Evolutionary conservation across 1,140 invertebrate genomes (phyloP), one percentile per base, ranked within the genome.

Genomic region (Cherax quadricarinatus): DNA sequence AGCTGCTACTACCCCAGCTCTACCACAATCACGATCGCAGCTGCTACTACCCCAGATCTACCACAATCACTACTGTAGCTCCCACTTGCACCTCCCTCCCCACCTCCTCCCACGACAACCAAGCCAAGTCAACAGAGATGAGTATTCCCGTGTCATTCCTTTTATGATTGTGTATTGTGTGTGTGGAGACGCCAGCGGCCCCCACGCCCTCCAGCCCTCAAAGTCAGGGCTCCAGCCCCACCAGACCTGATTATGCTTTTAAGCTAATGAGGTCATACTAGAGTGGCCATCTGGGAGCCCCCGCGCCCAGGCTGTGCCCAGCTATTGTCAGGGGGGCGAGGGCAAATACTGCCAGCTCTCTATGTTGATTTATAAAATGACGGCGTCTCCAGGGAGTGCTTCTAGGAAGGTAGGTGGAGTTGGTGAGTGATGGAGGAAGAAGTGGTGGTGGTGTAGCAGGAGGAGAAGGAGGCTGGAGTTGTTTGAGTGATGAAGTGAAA

Each of bases 201-300:
- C 41, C 5, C 14, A 21, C 5, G 66, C 30, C 30, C 30, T 41
- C 30, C 30, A 41, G 30, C 30, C 30, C 30, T 41, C 30, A 14
- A 62, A 30, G 24, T 86, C 60, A 30, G 62, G 62, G 24, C 62
- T 62, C 84, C 41, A 5, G 12, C 21, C 24, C 24, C 60, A 70
- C 1, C 18, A 86, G 79, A 89, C 60, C 88, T 89, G 88, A 89
- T 89, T 82, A 89, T 41, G 88, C 88, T 89, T 83, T 83, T 89
- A 89, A 82, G 88, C 80, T 89, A 89, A 89, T 89, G 88, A 89
- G 88, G 79, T 83, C 88, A 89, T 89, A 51, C 14, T 66, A 82
- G 70, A 89, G 88, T 82, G 79, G 88, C 88, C 84, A 70, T 87
- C 86, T 57, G 48, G 18, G 86, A 87, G 53, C 18, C 48, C 53